phyloP scores from a whole-genome alignment of 2,888 invertebrate species.

The Thymelicus lineola region DNA sequence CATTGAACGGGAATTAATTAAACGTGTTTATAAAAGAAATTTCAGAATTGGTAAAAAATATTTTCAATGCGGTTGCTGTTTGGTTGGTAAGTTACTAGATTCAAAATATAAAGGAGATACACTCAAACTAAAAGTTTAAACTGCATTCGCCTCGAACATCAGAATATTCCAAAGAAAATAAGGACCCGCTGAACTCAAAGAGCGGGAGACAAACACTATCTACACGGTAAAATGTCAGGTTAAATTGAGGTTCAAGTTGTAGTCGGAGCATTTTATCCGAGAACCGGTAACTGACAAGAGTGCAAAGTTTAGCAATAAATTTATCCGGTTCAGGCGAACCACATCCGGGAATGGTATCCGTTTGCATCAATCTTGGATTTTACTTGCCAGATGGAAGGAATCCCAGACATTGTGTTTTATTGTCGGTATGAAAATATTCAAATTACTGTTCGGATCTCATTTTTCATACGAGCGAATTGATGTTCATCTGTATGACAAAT shows the following conservation, averaged over 20 bases:
- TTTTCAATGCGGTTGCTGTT: too few relatives aligned
- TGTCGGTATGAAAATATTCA: too few relatives aligned
- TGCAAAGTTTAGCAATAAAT: constrained; percentile 29
- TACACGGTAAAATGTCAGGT: constrained; percentile 12
- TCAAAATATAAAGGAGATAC: too few relatives aligned
- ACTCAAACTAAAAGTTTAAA: background rate
- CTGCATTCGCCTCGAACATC: background rate
- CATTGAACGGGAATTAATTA: too few relatives aligned
- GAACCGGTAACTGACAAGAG: constrained; percentile 27
- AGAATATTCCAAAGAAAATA: background rate
- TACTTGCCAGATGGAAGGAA: constrained; percentile 11
- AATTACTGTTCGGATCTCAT: too few relatives aligned
- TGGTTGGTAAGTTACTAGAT: too few relatives aligned
- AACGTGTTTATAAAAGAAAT: too few relatives aligned
- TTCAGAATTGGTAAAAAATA: too few relatives aligned
- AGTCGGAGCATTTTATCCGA: constrained; percentile 27
- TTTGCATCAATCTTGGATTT: constrained; percentile 24
- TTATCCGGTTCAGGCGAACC: constrained; percentile 22
- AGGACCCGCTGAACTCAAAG: background rate
- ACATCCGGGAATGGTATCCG: constrained; percentile 13
- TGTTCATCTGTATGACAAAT: too few relatives aligned
- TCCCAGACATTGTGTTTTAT: background rate
- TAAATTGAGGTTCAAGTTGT: constrained; percentile 28
- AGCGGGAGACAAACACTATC: background rate
- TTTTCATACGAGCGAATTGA: too few relatives aligned